Base-by-base conservation (phyloP, 2,797 vertebrate genomes). In the Phataginus tricuspis region DNA sequence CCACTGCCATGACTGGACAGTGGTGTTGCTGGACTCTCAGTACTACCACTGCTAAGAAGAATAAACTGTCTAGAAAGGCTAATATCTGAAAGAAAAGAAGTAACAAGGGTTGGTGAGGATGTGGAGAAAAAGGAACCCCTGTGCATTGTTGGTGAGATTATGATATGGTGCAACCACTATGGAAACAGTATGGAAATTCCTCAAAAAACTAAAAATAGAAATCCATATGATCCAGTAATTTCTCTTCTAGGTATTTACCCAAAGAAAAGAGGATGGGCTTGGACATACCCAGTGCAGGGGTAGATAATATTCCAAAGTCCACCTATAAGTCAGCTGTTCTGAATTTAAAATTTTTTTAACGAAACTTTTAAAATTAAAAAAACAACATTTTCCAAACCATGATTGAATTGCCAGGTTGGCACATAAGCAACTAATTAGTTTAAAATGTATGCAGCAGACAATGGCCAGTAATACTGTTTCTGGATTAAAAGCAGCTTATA, bases 371-470 rank as follows among this genome's bases (percentile, higher is more conserved):
- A 45, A 45, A 45, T 45, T 45, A 8, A 8, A 45, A 45, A 45
- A 94, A 96, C 12, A 91, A 95, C 75, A 87, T 21, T 79, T 85
- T 71, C 71, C 34, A 63, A 82, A 53, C 29, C 77, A 69, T 49
- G 14, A 91, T 42, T 78, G 84, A 90, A 72, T 59, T 55, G 31
- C 42, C 86, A 92, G 49, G 39, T 55, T 77, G 29, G 61, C 45
- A 68, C 55, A 57, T 21, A 91, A 66, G 4, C 16, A 61, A 42
- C 66, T 85, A 84, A 88, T 45, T 77, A 90, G 83, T 49, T 13
- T 49, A 87, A 57, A 64, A 85, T 66, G 2, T 53, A 49, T 87
- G 27, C 53, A 79, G 49, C 27, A 79, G 77, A 88, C 61, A 61
- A 34, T 31, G 49, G 37, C 18, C 37, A 82, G 57, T 37, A 84